Evolutionary conservation across 2,113 vertebrate species (phyloP), one percentile per base, ranked within the genome.

Genomic region (Sorex fumeus): DNA sequence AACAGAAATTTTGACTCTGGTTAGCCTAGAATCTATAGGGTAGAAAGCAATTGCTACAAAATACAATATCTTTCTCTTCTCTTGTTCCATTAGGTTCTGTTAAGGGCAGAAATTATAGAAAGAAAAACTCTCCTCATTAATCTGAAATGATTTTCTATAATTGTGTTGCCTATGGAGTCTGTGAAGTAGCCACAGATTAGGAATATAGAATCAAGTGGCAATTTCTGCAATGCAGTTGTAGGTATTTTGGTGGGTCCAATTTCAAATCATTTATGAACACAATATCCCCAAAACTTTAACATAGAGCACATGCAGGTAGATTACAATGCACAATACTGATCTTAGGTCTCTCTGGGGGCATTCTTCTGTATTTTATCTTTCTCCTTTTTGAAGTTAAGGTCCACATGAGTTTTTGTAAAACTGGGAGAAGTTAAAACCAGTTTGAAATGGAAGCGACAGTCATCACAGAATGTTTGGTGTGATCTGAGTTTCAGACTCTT

Each of bases 241-340:
- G 96, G 74, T 93, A 95, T 98, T 96, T 97, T 82, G 93, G 95
- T 94, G 95, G 97, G 96, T 98, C 93, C 96, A 95, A 97, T 91
- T 98, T 94, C 95, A 97, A 97, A 97, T 97, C 97, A 95, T 97
- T 97, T 96, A 96, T 98, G 96, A 97, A 97, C 97, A 98, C 97
- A 97, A 97, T 94, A 97, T 97, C 97, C 97, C 97, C 96, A 76
- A 98, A 97, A 98, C 94, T 96, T 98, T 97, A 97, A 97, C 96
- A 97, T 85, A 91, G 97, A 97, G 96, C 97, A 97, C 98, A 98
- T 98, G 98, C 98, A 98, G 97, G 95, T 96, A 98, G 97, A 96
- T 95, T 96, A 98, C 97, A 98, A 98, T 96, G 97, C 97, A 98
- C 98, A 98, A 97, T 94, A 98, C 94, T 93, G 97, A 96, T 97